Evolutionary conservation across 2,797 vertebrate genomes (phyloP).

Genomic region (Limnodromus scolopaceus): DNA sequence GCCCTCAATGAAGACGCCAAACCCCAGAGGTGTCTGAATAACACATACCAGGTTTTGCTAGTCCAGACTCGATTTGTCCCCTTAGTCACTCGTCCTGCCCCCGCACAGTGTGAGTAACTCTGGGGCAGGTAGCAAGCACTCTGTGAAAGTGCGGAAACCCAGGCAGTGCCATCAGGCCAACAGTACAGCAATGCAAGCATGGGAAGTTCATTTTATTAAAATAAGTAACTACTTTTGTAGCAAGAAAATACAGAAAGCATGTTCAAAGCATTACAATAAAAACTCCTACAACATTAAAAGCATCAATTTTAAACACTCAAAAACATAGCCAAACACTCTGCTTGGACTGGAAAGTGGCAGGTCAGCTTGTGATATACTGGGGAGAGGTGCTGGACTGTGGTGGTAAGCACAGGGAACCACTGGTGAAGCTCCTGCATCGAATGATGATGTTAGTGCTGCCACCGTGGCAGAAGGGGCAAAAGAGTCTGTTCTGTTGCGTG

Average conservation of each 20-base stretch:
- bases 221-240: background rate
- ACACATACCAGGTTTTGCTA: background rate
- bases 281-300: background rate
- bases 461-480: background rate
- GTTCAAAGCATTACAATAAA: background rate
- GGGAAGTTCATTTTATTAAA: accelerated
- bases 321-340: accelerated
- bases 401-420: background rate
- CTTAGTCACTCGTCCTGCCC: background rate
- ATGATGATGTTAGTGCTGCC: background rate
- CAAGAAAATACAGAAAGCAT: background rate
- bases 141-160: accelerated
- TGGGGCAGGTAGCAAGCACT: background rate
- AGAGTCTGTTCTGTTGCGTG: background rate
- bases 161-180: accelerated
- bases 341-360: background rate
- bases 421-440: accelerated
- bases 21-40: background rate
- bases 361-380: accelerated
- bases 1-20: accelerated
- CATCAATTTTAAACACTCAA: background rate
- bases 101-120: accelerated
- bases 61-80: background rate
- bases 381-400: background rate
- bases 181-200: accelerated